Percentiles rank a stretch among this genome's conserved stretches.
Conservation (phyloP, 2,797 vertebrate genomes). For the Enteromius argenteus region DNA sequence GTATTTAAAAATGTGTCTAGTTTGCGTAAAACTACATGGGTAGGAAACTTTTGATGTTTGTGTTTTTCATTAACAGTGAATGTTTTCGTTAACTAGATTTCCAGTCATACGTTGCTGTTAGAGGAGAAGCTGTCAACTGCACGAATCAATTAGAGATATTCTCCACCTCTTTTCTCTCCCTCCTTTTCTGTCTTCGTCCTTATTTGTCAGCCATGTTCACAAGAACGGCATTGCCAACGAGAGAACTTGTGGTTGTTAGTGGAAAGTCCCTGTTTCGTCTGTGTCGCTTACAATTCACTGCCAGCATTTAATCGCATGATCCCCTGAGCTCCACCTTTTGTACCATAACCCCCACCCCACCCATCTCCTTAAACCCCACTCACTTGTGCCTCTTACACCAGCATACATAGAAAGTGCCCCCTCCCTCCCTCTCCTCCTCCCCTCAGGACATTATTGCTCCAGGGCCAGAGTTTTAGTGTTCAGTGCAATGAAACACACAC, state of each 20-base stretch:
- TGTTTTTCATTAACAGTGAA: conserved; percentile 68
- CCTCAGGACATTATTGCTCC: conserved; percentile 30
- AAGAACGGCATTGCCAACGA: conserved; percentile 44
- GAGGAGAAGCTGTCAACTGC: conserved; percentile 55
- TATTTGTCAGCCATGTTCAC: conserved; percentile 40
- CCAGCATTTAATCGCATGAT: conserved; percentile 10
- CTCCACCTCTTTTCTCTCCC: conserved; percentile 16
- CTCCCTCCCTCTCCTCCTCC: neutral
- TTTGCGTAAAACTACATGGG: conserved; percentile 73
- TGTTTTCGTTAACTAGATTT: conserved; percentile 59
- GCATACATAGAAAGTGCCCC: conserved; percentile 37
- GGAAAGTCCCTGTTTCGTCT: conserved; percentile 23
- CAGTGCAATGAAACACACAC: conserved; percentile 20
- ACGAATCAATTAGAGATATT: conserved; percentile 49
- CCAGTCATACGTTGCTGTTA: conserved; percentile 67
- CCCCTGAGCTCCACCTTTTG: conserved; percentile 19
- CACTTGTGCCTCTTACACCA: conserved; percentile 54
- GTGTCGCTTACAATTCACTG: conserved; percentile 26
- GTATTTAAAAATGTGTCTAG: conserved; percentile 76
- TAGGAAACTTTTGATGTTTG: conserved; percentile 80
- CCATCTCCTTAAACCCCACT: conserved; percentile 23
- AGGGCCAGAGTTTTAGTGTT: conserved; percentile 21
- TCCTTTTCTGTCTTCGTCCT: conserved; percentile 19
- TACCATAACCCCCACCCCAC: neutral
- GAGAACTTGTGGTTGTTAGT: conserved; percentile 27